Conservation (phyloP, 2,113 vertebrate genomes). For the Synchiropus splendidus region DNA sequence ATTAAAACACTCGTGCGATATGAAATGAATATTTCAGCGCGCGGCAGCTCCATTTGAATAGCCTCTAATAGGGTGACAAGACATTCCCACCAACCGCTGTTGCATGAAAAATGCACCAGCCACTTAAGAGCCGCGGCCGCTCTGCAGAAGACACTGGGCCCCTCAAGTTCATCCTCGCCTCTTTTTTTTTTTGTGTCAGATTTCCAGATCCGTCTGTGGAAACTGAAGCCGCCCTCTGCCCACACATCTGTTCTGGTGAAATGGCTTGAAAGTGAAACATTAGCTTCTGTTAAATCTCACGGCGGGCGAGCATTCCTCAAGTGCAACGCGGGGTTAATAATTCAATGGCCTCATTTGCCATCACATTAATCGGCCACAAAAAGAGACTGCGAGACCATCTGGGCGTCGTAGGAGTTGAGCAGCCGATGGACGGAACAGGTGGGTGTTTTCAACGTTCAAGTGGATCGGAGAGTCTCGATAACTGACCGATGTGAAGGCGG, state of each 20-base stretch:
- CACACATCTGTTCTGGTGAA: conserved; percentile 53
- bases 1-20: conserved; percentile 61
- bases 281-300: conserved; percentile 66
- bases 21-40: conserved; percentile 67
- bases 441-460: no score
- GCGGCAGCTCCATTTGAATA: conserved; percentile 56
- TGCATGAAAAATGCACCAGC: conserved; percentile 71
- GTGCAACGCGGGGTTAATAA: conserved; percentile 66
- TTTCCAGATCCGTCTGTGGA: conserved; percentile 15
- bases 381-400: no score
- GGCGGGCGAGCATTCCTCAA: conserved; percentile 65
- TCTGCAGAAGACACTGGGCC: conserved; percentile 55
- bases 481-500: no score
- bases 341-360: conserved; percentile 52
- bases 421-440: neutral
- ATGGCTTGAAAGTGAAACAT: conserved; percentile 68
- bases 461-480: no score
- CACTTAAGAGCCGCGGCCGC: conserved; percentile 68
- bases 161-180: conserved; percentile 49
- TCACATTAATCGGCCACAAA: conserved; percentile 40
- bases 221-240: conserved; percentile 40
- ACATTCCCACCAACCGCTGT: conserved; percentile 54
- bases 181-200: neutral
- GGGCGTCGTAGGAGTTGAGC: neutral
- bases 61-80: conserved; percentile 63